Percentiles rank a stretch among this genome's conserved stretches.
phyloP scores from a whole-genome alignment of 2,888 invertebrate genomes.

The Nipponacmea schrenckii region DNA sequence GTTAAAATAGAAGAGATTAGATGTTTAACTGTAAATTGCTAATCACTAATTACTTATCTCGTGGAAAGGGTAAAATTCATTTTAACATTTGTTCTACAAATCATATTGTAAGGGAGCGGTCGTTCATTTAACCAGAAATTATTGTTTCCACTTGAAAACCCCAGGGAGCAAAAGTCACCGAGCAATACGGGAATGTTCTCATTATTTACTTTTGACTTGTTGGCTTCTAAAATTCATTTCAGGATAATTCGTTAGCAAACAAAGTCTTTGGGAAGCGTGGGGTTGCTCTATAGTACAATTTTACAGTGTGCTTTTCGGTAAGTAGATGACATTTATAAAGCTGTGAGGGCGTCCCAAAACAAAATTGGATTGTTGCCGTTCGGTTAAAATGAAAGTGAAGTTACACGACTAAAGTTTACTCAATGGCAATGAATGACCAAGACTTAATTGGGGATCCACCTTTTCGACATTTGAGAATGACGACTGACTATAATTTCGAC shows the following conservation, averaged over 20 bases:
- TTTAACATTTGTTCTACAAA: not conserved
- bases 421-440: not conserved
- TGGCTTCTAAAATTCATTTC: constrained; percentile 25
- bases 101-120: constrained; percentile 14
- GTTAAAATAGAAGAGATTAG: not conserved
- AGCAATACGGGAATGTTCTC: constrained; percentile 12
- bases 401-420: constrained; percentile 6
- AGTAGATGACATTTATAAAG: constrained; percentile 2
- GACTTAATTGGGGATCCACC: constrained; percentile 3
- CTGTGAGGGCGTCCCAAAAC: constrained; percentile 4
- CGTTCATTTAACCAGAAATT: constrained; percentile 11
- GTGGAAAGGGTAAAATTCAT: not conserved
- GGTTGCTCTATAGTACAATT: constrained; percentile 4
- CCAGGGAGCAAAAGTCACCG: constrained; percentile 13
- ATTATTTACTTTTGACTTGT: constrained; percentile 19
- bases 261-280: constrained; percentile 7
- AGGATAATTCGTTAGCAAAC: constrained; percentile 7
- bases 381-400: not conserved
- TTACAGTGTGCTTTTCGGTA: constrained; percentile 6
- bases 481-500: not conserved
- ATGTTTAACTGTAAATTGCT: constrained; percentile 4
- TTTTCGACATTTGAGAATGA: constrained; percentile 4
- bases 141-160: constrained; percentile 16
- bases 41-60: not conserved
- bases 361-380: constrained; percentile 1